phyloP scores from a whole-genome alignment of 2,797 vertebrate genomes.

The Iguana delicatissima region DNA sequence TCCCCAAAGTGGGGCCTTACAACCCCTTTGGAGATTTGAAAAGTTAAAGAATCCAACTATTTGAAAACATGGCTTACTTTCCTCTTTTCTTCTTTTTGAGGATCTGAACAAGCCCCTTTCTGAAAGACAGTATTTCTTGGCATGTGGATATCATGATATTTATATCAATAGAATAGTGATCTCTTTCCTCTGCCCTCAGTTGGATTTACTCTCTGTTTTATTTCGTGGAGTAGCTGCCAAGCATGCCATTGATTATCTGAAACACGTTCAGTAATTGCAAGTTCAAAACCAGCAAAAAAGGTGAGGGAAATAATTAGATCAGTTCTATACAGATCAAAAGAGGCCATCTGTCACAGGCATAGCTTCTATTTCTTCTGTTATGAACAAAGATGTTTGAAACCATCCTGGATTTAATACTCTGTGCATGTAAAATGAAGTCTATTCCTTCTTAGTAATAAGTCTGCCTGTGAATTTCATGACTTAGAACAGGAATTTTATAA shows the following conservation, averaged over 20 bases:
- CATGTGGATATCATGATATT: slow-evolving; percentile 11
- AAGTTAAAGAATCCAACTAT: background rate
- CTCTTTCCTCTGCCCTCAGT: background rate
- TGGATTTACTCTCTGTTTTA: slow-evolving; percentile 11
- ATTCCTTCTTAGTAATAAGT: background rate
- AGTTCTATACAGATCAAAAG: background rate
- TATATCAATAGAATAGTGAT: slow-evolving; percentile 33
- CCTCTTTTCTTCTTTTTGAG: background rate
- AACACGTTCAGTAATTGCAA: slow-evolving; percentile 10
- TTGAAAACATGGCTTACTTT: background rate
- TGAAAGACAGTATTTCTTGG: background rate
- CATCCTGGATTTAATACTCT: background rate
- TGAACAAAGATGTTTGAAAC: background rate
- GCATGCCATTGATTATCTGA: slow-evolving; percentile 11
- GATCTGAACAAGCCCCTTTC: background rate
- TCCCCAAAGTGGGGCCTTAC: no score
- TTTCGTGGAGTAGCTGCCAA: slow-evolving; percentile 17
- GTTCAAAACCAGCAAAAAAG: slow-evolving; percentile 13
- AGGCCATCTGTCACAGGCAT: background rate
- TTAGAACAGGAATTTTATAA: background rate
- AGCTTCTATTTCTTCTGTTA: background rate
- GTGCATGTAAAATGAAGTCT: background rate
- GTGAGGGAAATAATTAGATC: slow-evolving; percentile 23
- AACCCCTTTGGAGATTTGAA: no score
- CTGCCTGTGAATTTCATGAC: background rate